Evolutionary conservation across 2,113 vertebrate genomes (phyloP), one percentile per base, ranked within the genome.

Genomic region (Urocitellus parryii): DNA sequence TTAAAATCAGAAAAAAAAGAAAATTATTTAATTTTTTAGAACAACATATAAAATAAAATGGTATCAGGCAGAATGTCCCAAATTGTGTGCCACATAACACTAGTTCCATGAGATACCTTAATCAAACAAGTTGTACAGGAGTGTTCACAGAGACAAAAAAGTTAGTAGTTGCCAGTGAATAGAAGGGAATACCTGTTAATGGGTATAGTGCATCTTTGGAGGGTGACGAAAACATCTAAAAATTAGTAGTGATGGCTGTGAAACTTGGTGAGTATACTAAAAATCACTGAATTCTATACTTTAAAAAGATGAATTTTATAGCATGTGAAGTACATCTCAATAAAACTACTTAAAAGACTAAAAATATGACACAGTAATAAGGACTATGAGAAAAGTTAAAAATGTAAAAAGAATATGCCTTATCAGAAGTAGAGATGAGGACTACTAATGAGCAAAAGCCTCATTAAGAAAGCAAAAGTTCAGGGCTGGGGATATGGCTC

Each of bases 11-110:
- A 95, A 93, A 93, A 68, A 80, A 76, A 63, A 73, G 65, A 8
- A 83, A 87, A 93, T 78, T 82, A 72, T 82, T 92, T 91, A 13
- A 45, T 88, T 87, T 96, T 83, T 65, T 91, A 34, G n/a, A 85
- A 76, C 37, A 87, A 45, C 14, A 93, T 79, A 80, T 39, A 70
- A 96, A 88, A 78, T 79, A 89, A 96, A 96, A 74, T 78, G 70
- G 22, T 20, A 85, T 24, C 27, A 79, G 32, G 34, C 24, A 90
- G 58, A 96, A 56, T 13, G 34, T 82, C 72, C 84, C 53, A 90
- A 92, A 95, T 3, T 65, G 9, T 92, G 45, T 87, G 90, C 4
- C 61, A 87, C 3, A 81, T n/a, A 78, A 94, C 12, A 65, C 5
- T 48, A 96, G 39, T 39, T 85, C 34, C 25, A 14, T 77, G 37